phyloP scores from a whole-genome alignment of 2,888 invertebrate species.

The Drosophila atripex region DNA sequence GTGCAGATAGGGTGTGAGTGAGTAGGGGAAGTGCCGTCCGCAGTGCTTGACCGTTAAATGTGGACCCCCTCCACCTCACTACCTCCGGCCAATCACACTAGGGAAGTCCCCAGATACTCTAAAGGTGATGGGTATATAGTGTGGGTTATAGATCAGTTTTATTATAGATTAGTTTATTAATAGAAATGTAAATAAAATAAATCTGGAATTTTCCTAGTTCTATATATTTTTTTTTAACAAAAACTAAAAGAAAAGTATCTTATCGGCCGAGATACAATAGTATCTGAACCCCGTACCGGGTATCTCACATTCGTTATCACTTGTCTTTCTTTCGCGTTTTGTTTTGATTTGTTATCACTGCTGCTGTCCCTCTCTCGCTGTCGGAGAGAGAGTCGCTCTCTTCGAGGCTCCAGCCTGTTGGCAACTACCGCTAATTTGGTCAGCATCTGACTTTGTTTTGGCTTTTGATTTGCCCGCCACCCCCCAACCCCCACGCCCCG shows the following conservation, averaged over 20 bases:
- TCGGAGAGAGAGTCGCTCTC: conserved; percentile 6
- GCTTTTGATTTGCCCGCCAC: conserved; percentile 58
- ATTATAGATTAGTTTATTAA: neutral
- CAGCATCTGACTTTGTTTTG: conserved; percentile 66
- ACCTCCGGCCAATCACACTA: neutral
- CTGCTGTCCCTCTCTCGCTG: neutral
- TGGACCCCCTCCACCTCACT: conserved; percentile 26
- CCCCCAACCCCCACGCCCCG: too few relatives aligned
- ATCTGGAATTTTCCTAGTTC: too few relatives aligned
- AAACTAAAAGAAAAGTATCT: neutral
- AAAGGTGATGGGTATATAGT: too few relatives aligned
- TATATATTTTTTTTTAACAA: too few relatives aligned
- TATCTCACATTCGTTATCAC: neutral
- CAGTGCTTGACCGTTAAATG: conserved; percentile 53
- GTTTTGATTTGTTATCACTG: conserved; percentile 38
- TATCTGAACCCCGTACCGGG: neutral
- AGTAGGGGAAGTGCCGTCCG: conserved; percentile 10
- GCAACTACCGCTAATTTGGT: conserved; percentile 57
- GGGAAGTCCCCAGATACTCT: neutral
- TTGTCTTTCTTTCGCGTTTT: conserved; percentile 6
- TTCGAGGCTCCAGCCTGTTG: conserved; percentile 27
- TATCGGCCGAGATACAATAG: conserved; percentile 1
- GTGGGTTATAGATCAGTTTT: neutral
- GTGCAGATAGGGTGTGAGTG: conserved; percentile 23
- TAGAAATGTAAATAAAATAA: neutral